Conservation (phyloP, 2,888 invertebrate species). For the Tubulanus polymorphus region DNA sequence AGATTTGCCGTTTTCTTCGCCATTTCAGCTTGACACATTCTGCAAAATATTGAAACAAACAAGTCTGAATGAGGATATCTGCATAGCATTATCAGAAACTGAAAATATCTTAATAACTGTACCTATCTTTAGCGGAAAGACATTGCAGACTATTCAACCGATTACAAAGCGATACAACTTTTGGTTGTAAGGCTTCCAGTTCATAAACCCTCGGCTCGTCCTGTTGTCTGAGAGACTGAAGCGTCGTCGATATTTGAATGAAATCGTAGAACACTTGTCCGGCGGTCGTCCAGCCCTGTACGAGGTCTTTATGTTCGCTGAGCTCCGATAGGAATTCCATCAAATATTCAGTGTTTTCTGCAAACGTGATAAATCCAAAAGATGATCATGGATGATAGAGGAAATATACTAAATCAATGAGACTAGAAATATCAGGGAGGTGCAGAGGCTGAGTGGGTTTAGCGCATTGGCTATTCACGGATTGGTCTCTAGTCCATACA, state of each 20-base stretch:
- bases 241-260: slow-evolving; percentile 59
- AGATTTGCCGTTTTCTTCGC: slow-evolving; percentile 59
- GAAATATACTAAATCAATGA: no score
- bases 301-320: slow-evolving; percentile 55
- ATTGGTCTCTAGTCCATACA: no score
- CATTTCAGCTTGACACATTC: slow-evolving; percentile 62
- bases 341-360: slow-evolving; percentile 67
- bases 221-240: slow-evolving; percentile 39
- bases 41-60: no score
- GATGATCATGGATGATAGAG: no score
- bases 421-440: no score
- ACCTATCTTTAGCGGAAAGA: slow-evolving; percentile 55
- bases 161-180: slow-evolving; percentile 57
- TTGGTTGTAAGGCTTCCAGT: slow-evolving; percentile 57
- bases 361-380: no score
- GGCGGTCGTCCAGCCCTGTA: slow-evolving; percentile 70
- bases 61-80: no score
- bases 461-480: no score
- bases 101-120: no score
- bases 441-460: no score
- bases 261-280: slow-evolving; percentile 72
- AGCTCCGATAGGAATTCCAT: slow-evolving; percentile 61
- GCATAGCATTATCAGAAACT: no score
- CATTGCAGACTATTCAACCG: slow-evolving; percentile 57
- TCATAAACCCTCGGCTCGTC: slow-evolving; percentile 47